Percentiles rank a stretch among this genome's conserved stretches.
These are phyloP conservation scores for Ciona savignyi DNA, from an alignment of 23 tunicate genomes.

Conservation along the genomic window DNA sequence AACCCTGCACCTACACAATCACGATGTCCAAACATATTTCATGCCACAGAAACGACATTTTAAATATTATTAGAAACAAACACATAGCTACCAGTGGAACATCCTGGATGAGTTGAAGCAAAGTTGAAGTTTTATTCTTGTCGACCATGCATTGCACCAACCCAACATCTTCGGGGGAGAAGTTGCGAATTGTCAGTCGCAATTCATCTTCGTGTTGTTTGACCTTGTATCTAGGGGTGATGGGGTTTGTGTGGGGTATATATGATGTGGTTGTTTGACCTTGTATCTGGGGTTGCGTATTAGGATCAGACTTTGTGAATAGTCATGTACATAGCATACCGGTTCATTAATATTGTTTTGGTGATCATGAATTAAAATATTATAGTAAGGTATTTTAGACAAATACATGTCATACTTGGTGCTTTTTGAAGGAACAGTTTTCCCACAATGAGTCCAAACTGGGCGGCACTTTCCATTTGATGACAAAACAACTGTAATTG, in stretches of 20 bases:
- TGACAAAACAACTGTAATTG: conserved; percentile 14
- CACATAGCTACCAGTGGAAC: neutral
- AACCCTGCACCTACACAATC: too few species aligned
- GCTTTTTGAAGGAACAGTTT: conserved; percentile 25
- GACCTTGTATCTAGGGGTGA: conserved; percentile 24
- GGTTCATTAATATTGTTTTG: too few species aligned
- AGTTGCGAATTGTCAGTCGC: conserved; percentile 11
- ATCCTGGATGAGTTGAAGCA: neutral
- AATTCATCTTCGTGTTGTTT: conserved; percentile 25
- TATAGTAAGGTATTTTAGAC: neutral
- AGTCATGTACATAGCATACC: too few species aligned
- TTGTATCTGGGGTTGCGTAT: too few species aligned
- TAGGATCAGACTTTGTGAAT: too few species aligned
- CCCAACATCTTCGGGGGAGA: conserved; percentile 24
- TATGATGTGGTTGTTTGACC: too few species aligned
- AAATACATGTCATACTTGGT: conserved; percentile 15
- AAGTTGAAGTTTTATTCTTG: conserved; percentile 18
- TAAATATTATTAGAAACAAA: too few species aligned
- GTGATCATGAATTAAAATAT: too few species aligned
- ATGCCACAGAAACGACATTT: too few species aligned
- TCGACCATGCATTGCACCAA: conserved; percentile 31
- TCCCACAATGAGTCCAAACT: conserved; percentile 27
- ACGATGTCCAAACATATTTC: too few species aligned
- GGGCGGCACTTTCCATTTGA: conserved; percentile 22
- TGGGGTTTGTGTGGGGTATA: too few species aligned